phyloP scores from a whole-genome alignment of 2,888 invertebrate species.

The Siphlonurus alternatus region DNA sequence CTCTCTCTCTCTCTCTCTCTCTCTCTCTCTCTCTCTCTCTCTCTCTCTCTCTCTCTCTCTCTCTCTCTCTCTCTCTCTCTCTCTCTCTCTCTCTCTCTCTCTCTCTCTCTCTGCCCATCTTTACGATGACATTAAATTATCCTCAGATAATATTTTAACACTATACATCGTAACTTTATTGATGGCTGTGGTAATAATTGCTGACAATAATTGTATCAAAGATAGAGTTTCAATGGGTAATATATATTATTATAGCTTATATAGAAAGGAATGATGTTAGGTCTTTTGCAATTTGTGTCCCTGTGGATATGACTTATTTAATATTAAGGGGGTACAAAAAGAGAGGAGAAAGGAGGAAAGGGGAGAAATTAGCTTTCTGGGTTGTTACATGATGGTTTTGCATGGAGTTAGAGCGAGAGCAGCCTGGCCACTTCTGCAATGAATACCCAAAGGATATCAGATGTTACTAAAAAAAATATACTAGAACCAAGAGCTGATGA shows the following conservation, averaged over 20 bases:
- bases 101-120: not conserved
- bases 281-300: not conserved
- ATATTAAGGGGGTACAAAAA: no score
- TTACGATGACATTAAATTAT: conserved; percentile 4
- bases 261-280: not conserved
- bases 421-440: no score
- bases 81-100: not conserved
- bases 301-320: not conserved
- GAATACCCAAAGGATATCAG: not conserved
- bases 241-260: not conserved
- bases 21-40: conserved; percentile 1
- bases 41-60: not conserved
- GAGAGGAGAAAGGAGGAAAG: no score
- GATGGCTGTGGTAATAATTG: conserved; percentile 2
- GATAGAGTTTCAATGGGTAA: not conserved
- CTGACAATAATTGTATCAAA: conserved; percentile 2
- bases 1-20: not conserved
- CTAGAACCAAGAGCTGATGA: no score
- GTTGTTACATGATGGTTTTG: no score
- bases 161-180: conserved; percentile 1
- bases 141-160: conserved; percentile 1
- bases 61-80: not conserved
- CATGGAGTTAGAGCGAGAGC: no score
- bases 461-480: not conserved
- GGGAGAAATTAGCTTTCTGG: not conserved